Base-by-base conservation (phyloP, 2,113 vertebrate species). In the Micronycteris hirsuta region DNA sequence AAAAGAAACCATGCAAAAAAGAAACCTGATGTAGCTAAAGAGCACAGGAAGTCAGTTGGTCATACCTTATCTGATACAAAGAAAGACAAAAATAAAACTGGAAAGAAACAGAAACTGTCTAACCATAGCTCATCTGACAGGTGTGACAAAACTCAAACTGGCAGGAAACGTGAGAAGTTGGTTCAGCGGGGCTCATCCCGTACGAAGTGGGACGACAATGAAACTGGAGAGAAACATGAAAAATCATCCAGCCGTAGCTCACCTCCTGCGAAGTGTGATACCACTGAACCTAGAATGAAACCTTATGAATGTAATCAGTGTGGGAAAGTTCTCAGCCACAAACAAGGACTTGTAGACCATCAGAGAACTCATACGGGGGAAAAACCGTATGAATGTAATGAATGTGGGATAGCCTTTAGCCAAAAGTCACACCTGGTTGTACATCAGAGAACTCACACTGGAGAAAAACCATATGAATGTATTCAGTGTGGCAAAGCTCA, bases 361-460 rank as follows among this genome's bases (percentile, higher is more conserved):
- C 97, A 96, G 61, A 96, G 97, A 88, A 97, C 94, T 92, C 97
- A 98, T 26, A 98, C 96, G 20, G 97, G 97, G 19, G 97, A 98
- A 78, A 98, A 98, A 86, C 97, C 97, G 4, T 97, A 97, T 52
- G 97, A 97, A 61, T 98, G 98, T 67, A 86, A 96, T 67, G 97
- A 98, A 74, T 98, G 98, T 92, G 98, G 97, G 5, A 97, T 98
- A 96, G 97, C 96, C 38, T 98, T 98, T 83, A 94, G 97, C 43
- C 97, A 98, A 74, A 98, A 97, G 58, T 98, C 97, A 41, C 97
- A 97, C 67, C 97, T 98, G 24, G 87, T 91, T 67, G 94, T 97
- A 19, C 98, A 98, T n/a, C 97, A 97, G 63, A 97, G 96, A 93
- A 97, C 97, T 81, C 97, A 98, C 86, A 98, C 97, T 22, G 97